Conservation (phyloP, 2,113 vertebrate species). For the Erythrocercus mccallii region DNA sequence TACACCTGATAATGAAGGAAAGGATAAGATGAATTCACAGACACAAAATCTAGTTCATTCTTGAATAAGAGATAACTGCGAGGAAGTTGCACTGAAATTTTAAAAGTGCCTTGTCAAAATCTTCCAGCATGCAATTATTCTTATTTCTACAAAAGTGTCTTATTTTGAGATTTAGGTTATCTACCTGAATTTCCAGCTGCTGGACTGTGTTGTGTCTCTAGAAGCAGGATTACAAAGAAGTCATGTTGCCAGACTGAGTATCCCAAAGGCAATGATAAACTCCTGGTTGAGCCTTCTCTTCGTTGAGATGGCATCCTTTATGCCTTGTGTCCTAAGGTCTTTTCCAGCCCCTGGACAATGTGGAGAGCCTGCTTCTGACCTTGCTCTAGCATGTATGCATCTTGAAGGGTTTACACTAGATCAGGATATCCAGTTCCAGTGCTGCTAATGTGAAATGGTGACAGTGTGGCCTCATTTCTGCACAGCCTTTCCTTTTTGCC, state of each 20-base stretch:
- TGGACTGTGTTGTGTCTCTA: background rate
- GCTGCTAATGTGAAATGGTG: background rate
- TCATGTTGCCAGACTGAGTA: background rate
- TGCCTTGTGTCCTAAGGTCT: background rate
- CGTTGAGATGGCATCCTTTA: background rate
- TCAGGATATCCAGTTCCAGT: background rate
- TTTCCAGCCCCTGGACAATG: background rate
- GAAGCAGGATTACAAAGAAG: background rate
- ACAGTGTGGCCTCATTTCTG: background rate
- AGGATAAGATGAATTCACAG: background rate
- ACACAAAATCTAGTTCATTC: background rate
- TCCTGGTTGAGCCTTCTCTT: background rate
- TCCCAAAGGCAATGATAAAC: background rate
- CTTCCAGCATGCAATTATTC: background rate
- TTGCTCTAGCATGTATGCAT: background rate
- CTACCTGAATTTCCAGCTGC: background rate
- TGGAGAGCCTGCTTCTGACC: background rate
- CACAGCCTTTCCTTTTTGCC: background rate
- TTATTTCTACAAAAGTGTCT: background rate
- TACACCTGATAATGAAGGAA: background rate
- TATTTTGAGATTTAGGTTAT: background rate
- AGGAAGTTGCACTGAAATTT: background rate
- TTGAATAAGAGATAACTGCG: rapidly evolving
- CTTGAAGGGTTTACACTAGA: background rate
- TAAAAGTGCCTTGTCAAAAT: background rate